Conservation (phyloP, 1,140 invertebrate species). For the Papilio dardanus region DNA sequence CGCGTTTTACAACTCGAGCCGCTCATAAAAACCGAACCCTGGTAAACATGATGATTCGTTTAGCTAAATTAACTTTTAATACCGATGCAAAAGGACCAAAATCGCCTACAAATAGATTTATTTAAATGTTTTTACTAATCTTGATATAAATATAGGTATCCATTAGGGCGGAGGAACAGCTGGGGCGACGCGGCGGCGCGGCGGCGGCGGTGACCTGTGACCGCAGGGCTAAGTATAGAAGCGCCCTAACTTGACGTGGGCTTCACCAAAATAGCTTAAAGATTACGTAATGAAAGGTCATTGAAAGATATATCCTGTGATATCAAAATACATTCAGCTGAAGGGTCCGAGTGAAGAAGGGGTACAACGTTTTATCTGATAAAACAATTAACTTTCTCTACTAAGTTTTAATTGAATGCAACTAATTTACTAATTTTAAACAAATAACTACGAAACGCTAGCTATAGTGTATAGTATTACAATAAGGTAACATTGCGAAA, state of each 20-base stretch:
- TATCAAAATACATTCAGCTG: not conserved
- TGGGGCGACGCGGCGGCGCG: not conserved
- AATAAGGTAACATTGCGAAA: not conserved
- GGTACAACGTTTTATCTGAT: not conserved
- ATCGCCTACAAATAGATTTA: not conserved
- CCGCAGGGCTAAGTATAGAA: conserved; percentile 2
- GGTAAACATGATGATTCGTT: not conserved
- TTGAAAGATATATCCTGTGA: not conserved
- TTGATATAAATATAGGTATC: not conserved
- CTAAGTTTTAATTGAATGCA: too few relatives aligned
- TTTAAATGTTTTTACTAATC: not conserved
- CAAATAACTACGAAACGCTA: too few relatives aligned
- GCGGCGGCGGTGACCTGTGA: too few relatives aligned
- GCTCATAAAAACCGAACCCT: conserved; percentile 5
- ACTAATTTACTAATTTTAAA: too few relatives aligned
- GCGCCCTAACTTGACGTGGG: not conserved
- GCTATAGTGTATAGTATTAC: not conserved
- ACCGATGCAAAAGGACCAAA: not conserved
- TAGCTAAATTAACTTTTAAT: not conserved
- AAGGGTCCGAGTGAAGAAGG: too few relatives aligned
- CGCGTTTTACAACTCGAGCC: conserved; percentile 21
- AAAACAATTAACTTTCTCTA: too few relatives aligned
- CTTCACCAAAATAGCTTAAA: not conserved
- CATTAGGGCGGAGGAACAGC: conserved; percentile 1
- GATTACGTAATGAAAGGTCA: not conserved